These are phyloP conservation scores for Progne subis DNA, from an alignment of 2,113 vertebrate species.

Conservation along the genomic window DNA sequence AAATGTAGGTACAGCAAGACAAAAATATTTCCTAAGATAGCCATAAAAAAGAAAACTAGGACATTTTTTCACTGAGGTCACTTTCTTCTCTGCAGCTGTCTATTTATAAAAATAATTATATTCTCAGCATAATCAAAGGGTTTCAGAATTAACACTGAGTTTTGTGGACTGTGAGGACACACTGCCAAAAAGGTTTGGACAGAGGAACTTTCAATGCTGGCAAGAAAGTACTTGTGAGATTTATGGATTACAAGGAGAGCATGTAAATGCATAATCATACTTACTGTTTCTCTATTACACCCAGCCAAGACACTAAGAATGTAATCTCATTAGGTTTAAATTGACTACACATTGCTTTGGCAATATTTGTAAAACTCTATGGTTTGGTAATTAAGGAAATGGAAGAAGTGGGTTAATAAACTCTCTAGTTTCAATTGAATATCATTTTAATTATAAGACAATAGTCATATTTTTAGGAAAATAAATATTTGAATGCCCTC, in stretches of 20 bases:
- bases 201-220: background rate
- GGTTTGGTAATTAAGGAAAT: constrained; percentile 13
- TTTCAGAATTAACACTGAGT: background rate
- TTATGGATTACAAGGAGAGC: constrained; percentile 27
- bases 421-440: background rate
- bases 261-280: constrained; percentile 22
- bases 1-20: background rate
- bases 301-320: constrained; percentile 35
- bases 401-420: constrained; percentile 18
- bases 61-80: background rate
- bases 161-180: background rate
- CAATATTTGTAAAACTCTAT: constrained; percentile 21
- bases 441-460: background rate
- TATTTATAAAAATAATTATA: background rate
- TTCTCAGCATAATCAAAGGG: background rate
- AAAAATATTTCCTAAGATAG: background rate
- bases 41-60: background rate
- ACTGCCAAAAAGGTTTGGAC: background rate
- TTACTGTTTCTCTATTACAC: background rate
- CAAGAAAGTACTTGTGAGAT: constrained; percentile 8
- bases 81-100: background rate
- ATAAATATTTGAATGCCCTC: background rate
- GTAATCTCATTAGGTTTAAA: constrained; percentile 57
- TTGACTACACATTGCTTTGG: constrained; percentile 35
- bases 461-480: constrained; percentile 7